Conservation (phyloP, 1,140 invertebrate genomes). For the Drosophila lacertosa region DNA sequence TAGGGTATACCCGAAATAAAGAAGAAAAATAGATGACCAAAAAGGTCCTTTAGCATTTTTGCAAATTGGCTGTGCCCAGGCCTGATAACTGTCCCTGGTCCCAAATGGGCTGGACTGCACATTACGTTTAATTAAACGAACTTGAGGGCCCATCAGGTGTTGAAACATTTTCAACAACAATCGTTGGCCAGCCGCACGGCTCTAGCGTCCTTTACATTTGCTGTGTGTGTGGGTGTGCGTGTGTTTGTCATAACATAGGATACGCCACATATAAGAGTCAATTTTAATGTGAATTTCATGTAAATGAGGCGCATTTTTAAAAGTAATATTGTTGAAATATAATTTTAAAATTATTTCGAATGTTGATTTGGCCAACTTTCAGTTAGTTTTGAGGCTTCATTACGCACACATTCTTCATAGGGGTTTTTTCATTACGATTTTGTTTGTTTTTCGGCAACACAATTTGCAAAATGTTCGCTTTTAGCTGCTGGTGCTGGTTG, state of each 20-base stretch:
- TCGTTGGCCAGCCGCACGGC: slow-evolving; percentile 13
- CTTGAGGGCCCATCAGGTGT: slow-evolving; percentile 44
- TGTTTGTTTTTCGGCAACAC: not conserved
- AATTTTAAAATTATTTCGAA: not conserved
- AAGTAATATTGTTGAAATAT: not conserved
- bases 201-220: slow-evolving; percentile 18
- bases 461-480: slow-evolving; percentile 12
- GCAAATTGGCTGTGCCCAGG: slow-evolving; percentile 40
- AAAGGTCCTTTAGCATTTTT: slow-evolving; percentile 57
- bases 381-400: slow-evolving; percentile 6
- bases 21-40: slow-evolving; percentile 8
- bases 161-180: slow-evolving; percentile 37
- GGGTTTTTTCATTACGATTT: slow-evolving; percentile 1
- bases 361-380: not conserved
- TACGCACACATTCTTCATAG: not conserved
- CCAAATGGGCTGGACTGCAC: slow-evolving; percentile 38
- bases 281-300: slow-evolving; percentile 76
- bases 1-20: slow-evolving; percentile 3
- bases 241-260: not conserved
- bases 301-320: slow-evolving; percentile 21
- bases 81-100: slow-evolving; percentile 33
- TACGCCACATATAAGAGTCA: slow-evolving; percentile 53
- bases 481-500: not conserved
- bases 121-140: slow-evolving; percentile 73
- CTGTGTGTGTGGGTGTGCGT: slow-evolving; percentile 1